Conservation (phyloP, 2,797 vertebrate genomes). For the Antrozous pallidus region DNA sequence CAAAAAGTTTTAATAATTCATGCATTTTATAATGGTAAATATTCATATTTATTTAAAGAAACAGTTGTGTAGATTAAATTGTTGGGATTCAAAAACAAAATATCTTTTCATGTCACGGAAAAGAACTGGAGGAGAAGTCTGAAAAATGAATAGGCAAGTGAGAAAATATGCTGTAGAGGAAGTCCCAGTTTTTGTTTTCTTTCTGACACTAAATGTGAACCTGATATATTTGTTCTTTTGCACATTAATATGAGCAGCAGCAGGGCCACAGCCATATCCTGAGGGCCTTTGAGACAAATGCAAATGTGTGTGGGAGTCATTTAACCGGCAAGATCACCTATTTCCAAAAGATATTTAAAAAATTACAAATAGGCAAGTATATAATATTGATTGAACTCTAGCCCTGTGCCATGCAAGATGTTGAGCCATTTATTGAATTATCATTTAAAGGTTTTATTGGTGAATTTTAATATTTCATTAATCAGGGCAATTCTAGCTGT, state of each 20-base stretch:
- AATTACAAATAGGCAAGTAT: not conserved
- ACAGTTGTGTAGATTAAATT: constrained; percentile 70
- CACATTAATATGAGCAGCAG: not conserved
- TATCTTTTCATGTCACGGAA: constrained; percentile 71
- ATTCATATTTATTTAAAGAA: constrained; percentile 77
- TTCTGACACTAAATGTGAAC: not conserved
- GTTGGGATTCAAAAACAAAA: constrained; percentile 73
- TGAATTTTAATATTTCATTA: not conserved
- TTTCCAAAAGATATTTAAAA: not conserved
- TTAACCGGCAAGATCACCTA: not conserved
- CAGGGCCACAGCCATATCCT: not conserved
- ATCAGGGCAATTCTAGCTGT: not conserved
- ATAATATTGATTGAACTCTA: not conserved
- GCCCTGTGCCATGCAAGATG: not conserved
- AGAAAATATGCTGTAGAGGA: not conserved
- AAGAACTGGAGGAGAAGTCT: constrained; percentile 44
- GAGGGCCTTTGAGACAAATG: not conserved
- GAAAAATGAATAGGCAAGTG: not conserved
- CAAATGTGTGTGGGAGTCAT: not conserved
- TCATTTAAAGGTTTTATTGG: not conserved
- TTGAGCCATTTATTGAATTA: not conserved
- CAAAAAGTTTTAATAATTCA: constrained; percentile 78
- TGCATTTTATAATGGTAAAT: constrained; percentile 74
- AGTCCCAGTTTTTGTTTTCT: not conserved
- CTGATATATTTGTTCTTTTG: not conserved